Evolutionary conservation across 2,888 invertebrate genomes (phyloP).

Genomic region (Ophioninae sp.): DNA sequence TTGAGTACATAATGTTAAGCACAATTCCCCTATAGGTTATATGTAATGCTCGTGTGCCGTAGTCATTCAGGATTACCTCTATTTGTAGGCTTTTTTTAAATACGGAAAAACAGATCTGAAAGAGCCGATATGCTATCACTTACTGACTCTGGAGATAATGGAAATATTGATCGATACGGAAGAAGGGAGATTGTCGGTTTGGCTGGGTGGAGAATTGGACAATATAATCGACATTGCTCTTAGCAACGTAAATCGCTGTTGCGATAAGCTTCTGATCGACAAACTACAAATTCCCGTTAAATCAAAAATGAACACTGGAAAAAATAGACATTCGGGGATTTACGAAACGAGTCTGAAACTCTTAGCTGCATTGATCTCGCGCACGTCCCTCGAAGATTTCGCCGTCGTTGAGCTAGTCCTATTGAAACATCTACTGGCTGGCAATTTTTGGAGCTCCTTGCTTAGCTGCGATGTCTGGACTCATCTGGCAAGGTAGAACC

Average conservation of each 20-base stretch:
- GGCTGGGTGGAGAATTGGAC: conserved; percentile 37
- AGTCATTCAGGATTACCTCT: not conserved
- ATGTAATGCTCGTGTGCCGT: not conserved
- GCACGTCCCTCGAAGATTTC: conserved; percentile 69
- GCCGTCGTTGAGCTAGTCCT: conserved; percentile 68
- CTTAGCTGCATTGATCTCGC: conserved; percentile 69
- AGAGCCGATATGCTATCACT: conserved; percentile 70
- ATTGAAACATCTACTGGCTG: conserved; percentile 74
- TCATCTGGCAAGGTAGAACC: conserved; percentile 72
- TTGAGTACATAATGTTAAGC: no score
- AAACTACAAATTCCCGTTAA: conserved; percentile 65
- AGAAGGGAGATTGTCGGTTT: conserved; percentile 2
- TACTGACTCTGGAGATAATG: conserved; percentile 71
- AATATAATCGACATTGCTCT: conserved; percentile 48
- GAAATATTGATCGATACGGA: conserved; percentile 67
- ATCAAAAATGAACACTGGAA: conserved; percentile 47
- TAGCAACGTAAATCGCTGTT: conserved; percentile 38
- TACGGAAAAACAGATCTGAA: conserved; percentile 60
- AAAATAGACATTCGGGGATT: conserved; percentile 63
- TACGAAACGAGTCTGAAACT: conserved; percentile 74
- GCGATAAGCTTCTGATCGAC: conserved; percentile 37
- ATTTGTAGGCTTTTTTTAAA: conserved; percentile 70
- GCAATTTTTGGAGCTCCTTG: conserved; percentile 73
- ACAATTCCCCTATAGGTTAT: no score
- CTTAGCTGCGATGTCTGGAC: conserved; percentile 76